Base-by-base conservation (phyloP, 2,888 invertebrate genomes). In the Fragum sueziense region DNA sequence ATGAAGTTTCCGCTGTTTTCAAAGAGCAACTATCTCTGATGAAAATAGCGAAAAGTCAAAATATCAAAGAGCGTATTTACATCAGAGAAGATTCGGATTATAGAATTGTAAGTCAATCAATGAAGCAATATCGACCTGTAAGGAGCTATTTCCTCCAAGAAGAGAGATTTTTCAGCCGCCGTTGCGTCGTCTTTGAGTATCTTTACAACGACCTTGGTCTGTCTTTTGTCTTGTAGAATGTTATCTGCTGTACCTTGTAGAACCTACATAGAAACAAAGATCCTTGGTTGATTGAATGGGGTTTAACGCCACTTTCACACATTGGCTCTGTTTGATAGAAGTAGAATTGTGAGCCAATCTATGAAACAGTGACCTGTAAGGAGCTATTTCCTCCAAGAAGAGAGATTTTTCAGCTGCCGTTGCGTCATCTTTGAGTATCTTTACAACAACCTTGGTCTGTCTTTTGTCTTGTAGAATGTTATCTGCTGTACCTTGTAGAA, bases 141-240 rank as follows among this genome's bases (percentile, higher is more conserved):
- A 37, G 96, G 94, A 68, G 94, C 94, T 20, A 96, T 96, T 91
- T 97, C 97, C 85, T 96, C 96, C 62, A 97, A 94, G 93, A 97
- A 97, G 89, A 95, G 95, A 80, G 96, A 95, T 90, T 96, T 96
- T 89, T 97, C 97, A 67, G 95, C 95, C n/a, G 95, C 94, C 20
- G 95, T 95, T 20, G 97, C 96, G 90, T 96, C 96, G 88, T 96
- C 96, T 82, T 96, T 95, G 54, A 97, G 94, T 80, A 97, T 96
- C 91, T 96, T 95, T 6, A 97, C 97, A n/a, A 96, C 95, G 20
- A 96, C 96, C 33, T 95, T 94, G 4, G 93, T 93, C 59, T 88
- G 90, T 89, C 91, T 88, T 75, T 88, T 87, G 47, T 88, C 91
- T 76, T 86, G 86, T 33, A 88, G 93, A 88, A 94, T 92, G 65